A percentile compares a stretch with the other conserved stretches of the same genome.
Evolutionary conservation across 2,113 vertebrate genomes (phyloP).

Genomic region (Acanthisitta chloris): DNA sequence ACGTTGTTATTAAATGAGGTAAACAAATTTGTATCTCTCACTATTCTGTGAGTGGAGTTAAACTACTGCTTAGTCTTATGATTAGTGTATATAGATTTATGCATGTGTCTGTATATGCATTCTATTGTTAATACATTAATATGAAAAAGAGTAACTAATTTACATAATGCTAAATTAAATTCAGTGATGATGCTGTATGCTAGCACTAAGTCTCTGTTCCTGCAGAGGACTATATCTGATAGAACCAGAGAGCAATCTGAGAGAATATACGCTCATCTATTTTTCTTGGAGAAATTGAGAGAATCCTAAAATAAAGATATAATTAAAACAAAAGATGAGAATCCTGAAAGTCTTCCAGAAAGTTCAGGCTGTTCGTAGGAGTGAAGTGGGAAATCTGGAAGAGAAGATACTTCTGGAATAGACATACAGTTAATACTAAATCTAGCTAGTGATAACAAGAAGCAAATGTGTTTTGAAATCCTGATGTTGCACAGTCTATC

Average conservation of each 20-base stretch:
- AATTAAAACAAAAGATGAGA: not conserved
- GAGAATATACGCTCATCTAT: not conserved
- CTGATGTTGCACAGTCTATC: not conserved
- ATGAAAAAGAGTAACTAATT: not conserved
- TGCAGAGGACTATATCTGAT: not conserved
- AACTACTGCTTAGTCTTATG: not conserved
- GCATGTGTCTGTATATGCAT: not conserved
- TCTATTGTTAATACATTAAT: not conserved
- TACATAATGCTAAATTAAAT: not conserved
- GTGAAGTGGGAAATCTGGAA: not conserved
- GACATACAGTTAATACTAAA: not conserved
- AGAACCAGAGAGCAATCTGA: not conserved
- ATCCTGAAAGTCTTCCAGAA: too few relatives aligned
- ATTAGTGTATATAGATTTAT: not conserved
- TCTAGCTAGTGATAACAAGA: not conserved
- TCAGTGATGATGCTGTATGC: not conserved
- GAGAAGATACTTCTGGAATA: not conserved
- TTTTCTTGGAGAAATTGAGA: not conserved
- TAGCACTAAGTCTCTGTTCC: not conserved
- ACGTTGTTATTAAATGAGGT: not conserved
- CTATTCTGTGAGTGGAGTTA: not conserved
- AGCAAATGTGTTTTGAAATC: accelerated
- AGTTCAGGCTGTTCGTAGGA: not conserved
- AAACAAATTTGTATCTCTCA: not conserved
- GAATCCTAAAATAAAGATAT: not conserved